A percentile compares a stretch with the other conserved stretches of the same genome.
These are phyloP conservation scores for Auanema sp. DNA, from an alignment of 2,888 invertebrate species.

Conservation along the genomic window DNA sequence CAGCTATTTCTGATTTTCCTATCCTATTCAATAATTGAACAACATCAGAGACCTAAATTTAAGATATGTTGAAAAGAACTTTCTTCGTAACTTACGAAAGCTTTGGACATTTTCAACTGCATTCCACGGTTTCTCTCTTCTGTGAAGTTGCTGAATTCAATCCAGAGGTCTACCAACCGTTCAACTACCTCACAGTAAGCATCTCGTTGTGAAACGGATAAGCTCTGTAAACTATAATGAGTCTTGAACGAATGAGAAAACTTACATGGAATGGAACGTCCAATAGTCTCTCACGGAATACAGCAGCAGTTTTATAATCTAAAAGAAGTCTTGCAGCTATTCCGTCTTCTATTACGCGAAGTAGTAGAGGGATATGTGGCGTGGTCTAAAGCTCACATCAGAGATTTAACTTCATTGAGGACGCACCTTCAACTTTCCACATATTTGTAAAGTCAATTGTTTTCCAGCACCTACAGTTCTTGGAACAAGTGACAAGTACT, in stretches of 20 bases:
- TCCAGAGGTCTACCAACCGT: slow-evolving; percentile 43
- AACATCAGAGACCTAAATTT: too few species aligned
- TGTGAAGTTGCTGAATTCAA: slow-evolving; percentile 47
- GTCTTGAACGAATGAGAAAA: background rate
- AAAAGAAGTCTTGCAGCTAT: slow-evolving; percentile 37
- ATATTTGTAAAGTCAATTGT: slow-evolving; percentile 25
- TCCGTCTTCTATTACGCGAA: slow-evolving; percentile 42
- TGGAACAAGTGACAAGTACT: slow-evolving; percentile 51
- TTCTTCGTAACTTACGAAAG: slow-evolving; percentile 19
- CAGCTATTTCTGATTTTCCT: too few species aligned
- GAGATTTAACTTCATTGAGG: background rate
- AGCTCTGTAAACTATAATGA: slow-evolving; percentile 26
- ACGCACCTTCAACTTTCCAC: slow-evolving; percentile 26
- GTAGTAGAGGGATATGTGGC: slow-evolving; percentile 35
- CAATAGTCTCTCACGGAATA: slow-evolving; percentile 37
- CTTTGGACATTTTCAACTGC: slow-evolving; percentile 40
- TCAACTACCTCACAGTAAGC: slow-evolving; percentile 35
- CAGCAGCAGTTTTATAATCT: slow-evolving; percentile 21
- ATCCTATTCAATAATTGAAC: too few species aligned
- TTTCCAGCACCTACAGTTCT: slow-evolving; percentile 46
- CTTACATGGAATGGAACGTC: slow-evolving; percentile 36
- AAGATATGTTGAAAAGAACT: too few species aligned
- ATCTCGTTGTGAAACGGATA: slow-evolving; percentile 33
- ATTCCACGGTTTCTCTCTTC: slow-evolving; percentile 27
- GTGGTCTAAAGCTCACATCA: slow-evolving; percentile 15